These are phyloP conservation scores for Catamblyrhynchus diadema DNA, from an alignment of 2,797 vertebrate species.

Conservation along the genomic window DNA sequence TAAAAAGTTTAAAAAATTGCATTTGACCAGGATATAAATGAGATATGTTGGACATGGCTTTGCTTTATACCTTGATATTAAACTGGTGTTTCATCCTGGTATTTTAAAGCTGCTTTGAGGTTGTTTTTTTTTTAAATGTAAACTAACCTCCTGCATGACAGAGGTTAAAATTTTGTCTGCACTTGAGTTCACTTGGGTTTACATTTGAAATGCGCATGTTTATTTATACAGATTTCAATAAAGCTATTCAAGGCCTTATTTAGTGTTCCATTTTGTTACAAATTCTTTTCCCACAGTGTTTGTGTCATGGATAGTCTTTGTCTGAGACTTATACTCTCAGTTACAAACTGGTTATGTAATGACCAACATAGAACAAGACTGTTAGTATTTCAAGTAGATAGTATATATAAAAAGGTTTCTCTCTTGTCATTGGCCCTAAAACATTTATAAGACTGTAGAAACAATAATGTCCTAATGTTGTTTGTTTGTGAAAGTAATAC, in stretches of 20 bases:
- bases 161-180: slow-evolving; percentile 94
- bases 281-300: slow-evolving; percentile 4
- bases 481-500: background rate
- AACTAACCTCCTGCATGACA: slow-evolving; percentile 94
- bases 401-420: background rate
- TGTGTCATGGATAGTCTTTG: background rate
- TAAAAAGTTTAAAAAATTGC: slow-evolving; percentile 85
- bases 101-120: slow-evolving; percentile 87
- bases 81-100: slow-evolving; percentile 87
- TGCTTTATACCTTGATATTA: slow-evolving; percentile 84
- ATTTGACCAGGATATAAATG: slow-evolving; percentile 89
- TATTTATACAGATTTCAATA: slow-evolving; percentile 99
- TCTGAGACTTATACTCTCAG: background rate
- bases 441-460: background rate
- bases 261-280: slow-evolving; percentile 73
- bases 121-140: slow-evolving; percentile 74
- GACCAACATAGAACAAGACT: background rate
- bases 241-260: slow-evolving; percentile 94
- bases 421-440: background rate
- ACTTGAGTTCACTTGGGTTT: slow-evolving; percentile 99
- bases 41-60: slow-evolving; percentile 79
- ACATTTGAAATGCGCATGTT: slow-evolving; percentile 99
- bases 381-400: background rate
- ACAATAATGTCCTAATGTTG: background rate
- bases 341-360: background rate